phyloP scores from a whole-genome alignment of 2,797 vertebrate species.

The Botia kubotai region DNA sequence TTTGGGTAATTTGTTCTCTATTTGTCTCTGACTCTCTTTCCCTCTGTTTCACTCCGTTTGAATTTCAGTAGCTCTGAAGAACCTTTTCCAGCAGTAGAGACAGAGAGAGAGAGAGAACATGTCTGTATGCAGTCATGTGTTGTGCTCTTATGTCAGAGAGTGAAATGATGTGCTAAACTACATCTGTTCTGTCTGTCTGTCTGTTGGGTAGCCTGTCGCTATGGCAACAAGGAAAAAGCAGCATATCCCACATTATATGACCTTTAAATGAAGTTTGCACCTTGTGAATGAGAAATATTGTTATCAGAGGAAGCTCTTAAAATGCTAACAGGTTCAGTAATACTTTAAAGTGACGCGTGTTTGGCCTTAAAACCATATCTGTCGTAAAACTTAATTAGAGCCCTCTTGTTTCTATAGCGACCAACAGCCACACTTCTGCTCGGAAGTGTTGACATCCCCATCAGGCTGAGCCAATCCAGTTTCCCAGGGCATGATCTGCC shows the following conservation, averaged over 20 bases:
- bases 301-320: neutral
- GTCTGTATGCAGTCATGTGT: too few species aligned
- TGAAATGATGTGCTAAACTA: neutral
- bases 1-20: too few species aligned
- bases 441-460: constrained; percentile 33
- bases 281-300: neutral
- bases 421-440: constrained; percentile 1
- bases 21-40: too few species aligned
- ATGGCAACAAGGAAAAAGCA: constrained; percentile 3
- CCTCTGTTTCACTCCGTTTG: too few species aligned
- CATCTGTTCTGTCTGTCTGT: neutral
- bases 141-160: neutral
- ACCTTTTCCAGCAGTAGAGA: too few species aligned
- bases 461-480: constrained; percentile 38
- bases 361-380: neutral
- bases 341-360: neutral
- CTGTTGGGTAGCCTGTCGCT: neutral
- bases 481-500: constrained; percentile 61
- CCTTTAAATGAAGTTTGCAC: neutral
- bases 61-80: too few species aligned
- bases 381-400: too few species aligned
- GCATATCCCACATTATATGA: neutral
- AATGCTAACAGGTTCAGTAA: neutral
- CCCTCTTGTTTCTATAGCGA: constrained; percentile 45
- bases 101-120: too few species aligned